Conservation (phyloP, 1,140 invertebrate genomes). For the Meteorus sp. region DNA sequence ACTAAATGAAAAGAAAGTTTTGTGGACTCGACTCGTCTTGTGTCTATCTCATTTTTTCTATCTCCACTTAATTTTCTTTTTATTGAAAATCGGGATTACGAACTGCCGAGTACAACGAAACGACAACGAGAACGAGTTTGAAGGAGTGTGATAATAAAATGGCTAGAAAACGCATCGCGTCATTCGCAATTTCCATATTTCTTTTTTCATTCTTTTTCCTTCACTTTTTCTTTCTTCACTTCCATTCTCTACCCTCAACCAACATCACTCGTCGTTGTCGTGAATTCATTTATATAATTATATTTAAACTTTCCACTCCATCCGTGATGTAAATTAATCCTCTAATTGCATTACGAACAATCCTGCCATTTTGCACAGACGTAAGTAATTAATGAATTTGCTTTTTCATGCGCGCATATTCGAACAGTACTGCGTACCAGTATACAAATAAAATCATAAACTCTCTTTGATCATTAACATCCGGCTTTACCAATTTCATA, state of each 20-base stretch:
- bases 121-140: background rate
- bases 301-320: background rate
- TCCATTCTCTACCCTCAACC: no score
- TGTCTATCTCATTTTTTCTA: background rate
- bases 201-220: conserved; percentile 4
- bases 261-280: no score
- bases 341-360: conserved; percentile 7
- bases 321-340: conserved; percentile 17
- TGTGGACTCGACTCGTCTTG: background rate
- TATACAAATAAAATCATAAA: background rate
- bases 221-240: background rate
- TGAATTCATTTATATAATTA: conserved; percentile 17
- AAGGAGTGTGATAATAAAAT: no score
- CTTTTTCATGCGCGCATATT: no score
- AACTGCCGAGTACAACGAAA: no score
- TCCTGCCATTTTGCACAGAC: background rate
- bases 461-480: background rate
- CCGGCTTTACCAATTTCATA: conserved; percentile 2
- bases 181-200: conserved; percentile 24
- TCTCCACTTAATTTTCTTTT: conserved; percentile 3
- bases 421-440: background rate
- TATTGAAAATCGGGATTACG: conserved; percentile 19
- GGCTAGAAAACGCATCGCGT: conserved; percentile 3
- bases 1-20: background rate
- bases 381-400: background rate